Conservation (phyloP, 2,888 invertebrate species). For the Portevinia maculata region DNA sequence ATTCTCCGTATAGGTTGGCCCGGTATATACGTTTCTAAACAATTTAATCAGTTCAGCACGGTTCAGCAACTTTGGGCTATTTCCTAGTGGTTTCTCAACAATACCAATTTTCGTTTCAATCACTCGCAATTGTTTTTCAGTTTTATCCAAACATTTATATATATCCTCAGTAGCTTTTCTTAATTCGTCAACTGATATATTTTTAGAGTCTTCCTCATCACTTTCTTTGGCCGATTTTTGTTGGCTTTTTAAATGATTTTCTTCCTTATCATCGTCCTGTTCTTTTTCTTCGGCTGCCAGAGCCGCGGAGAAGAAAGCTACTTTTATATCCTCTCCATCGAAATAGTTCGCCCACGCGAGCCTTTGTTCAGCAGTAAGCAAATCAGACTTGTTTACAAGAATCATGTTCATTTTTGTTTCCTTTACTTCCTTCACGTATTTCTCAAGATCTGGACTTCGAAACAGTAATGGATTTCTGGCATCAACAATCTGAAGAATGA, state of each 20-base stretch:
- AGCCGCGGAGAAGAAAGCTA: conserved; percentile 96
- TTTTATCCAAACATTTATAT: conserved; percentile 84
- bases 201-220: conserved; percentile 34
- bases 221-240: conserved; percentile 64
- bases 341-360: conserved; percentile 94
- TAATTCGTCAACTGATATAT: conserved; percentile 81
- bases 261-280: conserved; percentile 60
- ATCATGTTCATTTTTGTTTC: conserved; percentile 90
- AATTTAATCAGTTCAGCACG: conserved; percentile 88
- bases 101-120: conserved; percentile 84
- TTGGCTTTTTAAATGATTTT: conserved; percentile 15
- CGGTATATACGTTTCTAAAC: conserved; percentile 86
- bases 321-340: conserved; percentile 86
- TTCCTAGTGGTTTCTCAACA: conserved; percentile 77
- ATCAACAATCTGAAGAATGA: conserved; percentile 97
- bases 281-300: conserved; percentile 84
- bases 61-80: conserved; percentile 83
- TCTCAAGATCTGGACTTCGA: conserved; percentile 95
- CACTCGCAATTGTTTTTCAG: conserved; percentile 84
- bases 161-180: conserved; percentile 84
- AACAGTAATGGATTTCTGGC: conserved; percentile 97
- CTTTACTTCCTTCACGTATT: conserved; percentile 91
- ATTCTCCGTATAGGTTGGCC: conserved; percentile 83
- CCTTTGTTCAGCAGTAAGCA: conserved; percentile 91
- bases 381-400: conserved; percentile 97